Conservation (phyloP, 2,797 vertebrate genomes). For the Stomatorhinus walkeri region DNA sequence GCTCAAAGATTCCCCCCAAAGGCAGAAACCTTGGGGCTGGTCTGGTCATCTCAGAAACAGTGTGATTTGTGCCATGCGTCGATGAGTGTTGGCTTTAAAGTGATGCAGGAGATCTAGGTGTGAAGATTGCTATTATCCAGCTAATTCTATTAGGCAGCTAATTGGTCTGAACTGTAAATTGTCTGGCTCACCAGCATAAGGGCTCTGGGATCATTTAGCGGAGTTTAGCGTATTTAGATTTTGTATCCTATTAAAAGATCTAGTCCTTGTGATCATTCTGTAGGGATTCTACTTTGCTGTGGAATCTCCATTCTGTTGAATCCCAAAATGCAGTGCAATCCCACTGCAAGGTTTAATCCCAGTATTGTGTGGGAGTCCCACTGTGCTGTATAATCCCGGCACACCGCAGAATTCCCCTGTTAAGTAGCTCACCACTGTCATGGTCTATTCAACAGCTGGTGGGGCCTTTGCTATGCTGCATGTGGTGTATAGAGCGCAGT, state of each 20-base stretch:
- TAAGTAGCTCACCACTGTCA: not conserved
- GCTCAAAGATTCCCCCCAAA: not conserved
- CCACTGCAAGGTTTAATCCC: not conserved
- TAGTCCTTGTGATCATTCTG: not conserved
- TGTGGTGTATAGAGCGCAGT: not conserved
- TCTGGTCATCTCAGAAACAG: not conserved
- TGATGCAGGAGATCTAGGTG: not conserved
- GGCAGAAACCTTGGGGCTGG: not conserved
- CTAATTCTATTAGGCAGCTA: not conserved
- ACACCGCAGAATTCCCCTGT: not conserved
- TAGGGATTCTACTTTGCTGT: not conserved
- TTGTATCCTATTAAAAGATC: not conserved
- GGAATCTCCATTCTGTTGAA: not conserved
- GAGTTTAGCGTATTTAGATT: not conserved
- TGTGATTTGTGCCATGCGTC: not conserved
- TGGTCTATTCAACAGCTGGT: not conserved
- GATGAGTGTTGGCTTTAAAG: not conserved
- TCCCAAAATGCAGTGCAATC: not conserved
- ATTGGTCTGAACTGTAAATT: not conserved
- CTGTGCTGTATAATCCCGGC: not conserved
- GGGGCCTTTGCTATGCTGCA: not conserved
- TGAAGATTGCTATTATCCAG: not conserved
- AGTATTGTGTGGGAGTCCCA: not conserved
- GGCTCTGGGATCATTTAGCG: not conserved
- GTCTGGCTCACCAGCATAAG: not conserved